Conservation (phyloP, 2,797 vertebrate genomes). For the Bryconaethiops microstoma region DNA sequence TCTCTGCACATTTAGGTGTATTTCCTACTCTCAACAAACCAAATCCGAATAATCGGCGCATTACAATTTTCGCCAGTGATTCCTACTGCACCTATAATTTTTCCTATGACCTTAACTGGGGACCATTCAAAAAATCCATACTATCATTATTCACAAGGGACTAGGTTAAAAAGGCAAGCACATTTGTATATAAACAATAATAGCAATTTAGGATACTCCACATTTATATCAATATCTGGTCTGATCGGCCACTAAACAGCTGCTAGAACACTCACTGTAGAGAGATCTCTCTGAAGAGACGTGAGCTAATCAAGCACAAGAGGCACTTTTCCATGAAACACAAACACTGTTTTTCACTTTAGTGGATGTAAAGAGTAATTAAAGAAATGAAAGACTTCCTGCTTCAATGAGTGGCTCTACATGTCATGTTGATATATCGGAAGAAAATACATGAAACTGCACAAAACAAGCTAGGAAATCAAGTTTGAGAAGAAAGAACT, state of each 20-base stretch:
- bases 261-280: neutral
- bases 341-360: neutral
- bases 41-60: too few relatives aligned
- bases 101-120: neutral
- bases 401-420: neutral
- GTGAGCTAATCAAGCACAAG: neutral
- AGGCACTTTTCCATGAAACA: neutral
- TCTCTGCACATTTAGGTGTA: too few relatives aligned
- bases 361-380: neutral
- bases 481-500: neutral
- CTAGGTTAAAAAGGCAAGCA: neutral
- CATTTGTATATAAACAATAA: too few relatives aligned
- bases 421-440: neutral
- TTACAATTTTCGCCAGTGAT: too few relatives aligned
- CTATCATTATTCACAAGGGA: neutral
- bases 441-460: neutral
- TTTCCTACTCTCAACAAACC: too few relatives aligned
- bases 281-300: neutral
- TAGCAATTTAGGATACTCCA: neutral
- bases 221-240: neutral
- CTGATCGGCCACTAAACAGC: neutral
- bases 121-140: neutral
- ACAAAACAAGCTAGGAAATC: neutral
- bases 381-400: too few relatives aligned
- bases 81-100: neutral